These are phyloP conservation scores for Ctenomys sociabilis DNA, from an alignment of 2,113 vertebrate genomes.

Conservation along the genomic window DNA sequence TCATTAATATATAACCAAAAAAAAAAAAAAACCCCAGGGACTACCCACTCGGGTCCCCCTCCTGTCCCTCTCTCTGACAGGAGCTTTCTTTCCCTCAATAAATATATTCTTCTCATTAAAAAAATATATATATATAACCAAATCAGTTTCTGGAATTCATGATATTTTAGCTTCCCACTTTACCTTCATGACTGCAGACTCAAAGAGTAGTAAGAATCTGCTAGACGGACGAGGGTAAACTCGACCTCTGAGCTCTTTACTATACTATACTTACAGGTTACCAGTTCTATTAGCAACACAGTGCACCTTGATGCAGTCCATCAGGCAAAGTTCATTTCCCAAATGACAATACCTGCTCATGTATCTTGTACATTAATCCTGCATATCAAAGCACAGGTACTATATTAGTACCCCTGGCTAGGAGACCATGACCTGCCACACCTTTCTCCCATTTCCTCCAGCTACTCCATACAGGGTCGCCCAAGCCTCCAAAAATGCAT, in stretches of 20 bases:
- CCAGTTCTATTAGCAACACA: background rate
- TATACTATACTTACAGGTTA: background rate
- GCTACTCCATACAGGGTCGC: background rate
- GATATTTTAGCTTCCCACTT: background rate
- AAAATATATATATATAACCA: background rate
- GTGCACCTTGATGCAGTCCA: background rate
- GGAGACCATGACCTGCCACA: background rate
- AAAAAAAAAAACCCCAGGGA: too few relatives aligned
- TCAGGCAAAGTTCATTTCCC: background rate
- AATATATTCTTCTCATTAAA: too few relatives aligned
- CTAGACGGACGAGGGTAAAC: background rate
- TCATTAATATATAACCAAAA: background rate
- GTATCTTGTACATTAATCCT: background rate
- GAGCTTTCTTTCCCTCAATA: too few relatives aligned
- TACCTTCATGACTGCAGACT: background rate
- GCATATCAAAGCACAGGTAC: background rate
- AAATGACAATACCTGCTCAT: background rate
- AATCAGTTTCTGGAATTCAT: background rate
- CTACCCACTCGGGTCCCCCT: too few relatives aligned
- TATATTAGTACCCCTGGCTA: fast-evolving
- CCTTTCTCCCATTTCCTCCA: background rate
- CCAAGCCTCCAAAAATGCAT: background rate
- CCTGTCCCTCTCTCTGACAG: too few relatives aligned
- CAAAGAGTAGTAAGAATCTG: background rate
- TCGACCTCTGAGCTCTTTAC: background rate